Percentiles rank a stretch among this genome's conserved stretches.
These are phyloP conservation scores for Leptonema lineaticorne DNA, from an alignment of 1,140 invertebrate species.

Conservation along the genomic window DNA sequence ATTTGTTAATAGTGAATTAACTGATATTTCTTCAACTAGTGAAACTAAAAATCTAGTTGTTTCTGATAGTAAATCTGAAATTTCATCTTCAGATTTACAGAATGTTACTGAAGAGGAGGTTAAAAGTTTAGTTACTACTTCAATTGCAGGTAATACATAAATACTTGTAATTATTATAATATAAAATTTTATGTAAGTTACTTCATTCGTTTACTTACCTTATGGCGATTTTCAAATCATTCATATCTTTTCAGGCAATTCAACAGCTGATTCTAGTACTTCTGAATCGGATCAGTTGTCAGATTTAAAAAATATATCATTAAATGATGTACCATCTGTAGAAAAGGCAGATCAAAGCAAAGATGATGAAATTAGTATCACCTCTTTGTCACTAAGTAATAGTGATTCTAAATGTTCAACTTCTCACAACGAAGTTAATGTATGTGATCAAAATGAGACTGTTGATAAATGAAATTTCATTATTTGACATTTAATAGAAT, in stretches of 20 bases:
- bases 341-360: not conserved
- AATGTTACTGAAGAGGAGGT: no score
- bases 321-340: not conserved
- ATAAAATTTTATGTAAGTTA: no score
- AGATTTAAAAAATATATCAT: not conserved
- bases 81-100: no score
- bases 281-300: no score
- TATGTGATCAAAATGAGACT: slow-evolving; percentile 10
- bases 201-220: no score
- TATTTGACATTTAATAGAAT: not conserved
- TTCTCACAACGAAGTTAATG: not conserved
- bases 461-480: not conserved
- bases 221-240: no score
- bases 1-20: not conserved
- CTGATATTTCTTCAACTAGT: not conserved
- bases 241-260: no score
- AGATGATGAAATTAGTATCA: not conserved
- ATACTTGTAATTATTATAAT: no score
- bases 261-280: no score
- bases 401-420: not conserved
- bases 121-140: no score
- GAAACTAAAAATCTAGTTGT: not conserved
- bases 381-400: not conserved
- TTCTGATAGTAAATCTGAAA: no score
- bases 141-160: no score